Evolutionary conservation across 2,888 invertebrate genomes (phyloP), one percentile per base, ranked within the genome.

Genomic region (Petrolisthes cinctipes): DNA sequence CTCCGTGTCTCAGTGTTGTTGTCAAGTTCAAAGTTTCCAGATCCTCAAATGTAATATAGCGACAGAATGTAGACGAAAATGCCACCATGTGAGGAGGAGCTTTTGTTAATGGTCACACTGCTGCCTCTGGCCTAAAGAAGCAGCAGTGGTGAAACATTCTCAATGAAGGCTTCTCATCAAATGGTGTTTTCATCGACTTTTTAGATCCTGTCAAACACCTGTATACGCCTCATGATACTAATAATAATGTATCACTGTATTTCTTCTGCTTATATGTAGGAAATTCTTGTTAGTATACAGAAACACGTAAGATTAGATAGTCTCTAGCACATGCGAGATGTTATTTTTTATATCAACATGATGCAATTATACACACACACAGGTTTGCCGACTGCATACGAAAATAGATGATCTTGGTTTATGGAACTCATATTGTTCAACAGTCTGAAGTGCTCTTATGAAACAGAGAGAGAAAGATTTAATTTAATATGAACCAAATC

Each of bases 1-100:
- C n/a, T 11, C 71, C 20, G 71, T 87, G 87, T 80, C 87, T 53
- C 83, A 83, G 80, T 83, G 80, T 80, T 83, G 75, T 17, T 83
- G 80, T 57, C 17, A 20, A 71, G 71, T 71, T 71, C 14, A 71
- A 17, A 11, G 71, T 71, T 71, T 71, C 71, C 20, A 20, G n/a
- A 71, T n/a, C 71, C 71, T 71, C 6, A 37, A 37, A 37, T 37
- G 37, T 37, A 37, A 37, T 37, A 37, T 37, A 37, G 37, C 37
- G 37, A 37, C 37, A 37, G 37, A 37, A 1, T 37, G 37, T 37
- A 37, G 37, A 37, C 37, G 37, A 37, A 37, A 37, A 37, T 37
- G 37, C 37, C 37, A 37, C 37, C 37, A 37, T 37, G 37, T 37
- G 37, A 37, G 37, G 37, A 37, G 37, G 37, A 37, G 37, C 37